Base-by-base conservation (phyloP, 2,888 invertebrate genomes). In the Watsonalla binaria region DNA sequence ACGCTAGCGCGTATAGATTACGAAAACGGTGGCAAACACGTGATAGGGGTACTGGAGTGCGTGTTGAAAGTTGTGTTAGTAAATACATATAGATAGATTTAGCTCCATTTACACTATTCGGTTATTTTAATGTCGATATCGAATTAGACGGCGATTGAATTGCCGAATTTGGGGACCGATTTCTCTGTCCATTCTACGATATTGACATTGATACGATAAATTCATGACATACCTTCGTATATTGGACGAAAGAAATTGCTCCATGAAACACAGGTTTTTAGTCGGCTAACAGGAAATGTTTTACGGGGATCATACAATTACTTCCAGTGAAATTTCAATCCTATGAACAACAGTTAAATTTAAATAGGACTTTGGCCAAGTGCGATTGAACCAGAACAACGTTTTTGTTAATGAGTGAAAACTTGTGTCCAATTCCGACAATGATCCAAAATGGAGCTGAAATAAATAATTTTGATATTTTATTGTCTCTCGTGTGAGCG, bases 61-160 rank as follows among this genome's bases (percentile, higher is more conserved):
- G 57, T 62, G 52, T 63, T 46, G 24, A 24, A 24, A 49, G 53
- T 47, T 58, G 42, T 42, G 5, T 5, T 5, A 11, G 11, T 11
- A n/a, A n/a, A n/a, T n/a, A n/a, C n/a, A n/a, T n/a, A n/a, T n/a
- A 11, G 11, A 11, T 42, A 11, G 42, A 37, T 37, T 42, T 42
- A 42, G 42, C 42, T 8, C 11, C 42, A 42, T 42, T 39, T 8
- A 35, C 48, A 8, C 8, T 48, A 11, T 47, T 34, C 13, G 13
- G 13, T 35, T 37, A 48, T 11, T 37, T 5, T 37, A 35, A 35
- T 11, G 42, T 42, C 11, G 5, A 42, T 42, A 42, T 37, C 9
- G 8, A 37, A 37, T 8, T 8, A 5, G 9, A 37, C 37, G 9
- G 6, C 2, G 37, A 2, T 37, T 8, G 9, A 37, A 37, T 42